Evolutionary conservation across 2,113 vertebrate genomes (phyloP), one percentile per base, ranked within the genome.

Genomic region (cat (Felis catus)): DNA sequence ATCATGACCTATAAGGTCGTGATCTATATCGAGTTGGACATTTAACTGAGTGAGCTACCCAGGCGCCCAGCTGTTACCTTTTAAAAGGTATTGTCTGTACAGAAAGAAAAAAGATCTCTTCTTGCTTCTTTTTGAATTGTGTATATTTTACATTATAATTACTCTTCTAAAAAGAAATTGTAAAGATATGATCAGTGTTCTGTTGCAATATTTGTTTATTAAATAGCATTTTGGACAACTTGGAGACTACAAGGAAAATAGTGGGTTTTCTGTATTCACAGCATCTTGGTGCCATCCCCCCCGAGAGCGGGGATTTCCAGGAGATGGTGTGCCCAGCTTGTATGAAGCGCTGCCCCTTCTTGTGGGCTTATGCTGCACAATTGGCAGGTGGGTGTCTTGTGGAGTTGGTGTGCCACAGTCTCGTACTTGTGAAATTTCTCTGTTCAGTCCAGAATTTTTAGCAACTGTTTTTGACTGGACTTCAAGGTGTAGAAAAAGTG

Each of bases 241-340:
- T 73, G 55, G 33, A 21, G n/a, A 85, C 80, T 21, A 41, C 15
- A 61, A 61, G 66, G 23, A 81, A 68, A 65, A 71, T 25, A 45
- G 13, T 45, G 27, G 93, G 0, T 97, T 97, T 97, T 95, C 88
- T 97, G 18, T 97, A n/a, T 90, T 94, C 70, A 45, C 81, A 99
- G 99, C 99, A 99, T 91, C 99, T 99, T 53, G 99, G 99, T 39
- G 99, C 98, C 81, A 5, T 98, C 23, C 98, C 99, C 3, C 99
- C 98, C 9, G 99, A 99, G 55, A 99, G 99, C 0, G 99, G 99
- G 71, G 99, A 99, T 94, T 99, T 99, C 98, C 99, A 99, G 36
- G 99, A 99, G 98, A 99, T 99, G 99, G 99, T 99, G 0, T 99
- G 99, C 95, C 99, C 99, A 94, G 97, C 98, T 93, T 99, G 99